Evolutionary conservation across 2,888 invertebrate genomes (phyloP).

Genomic region (Micropterix aruncella): DNA sequence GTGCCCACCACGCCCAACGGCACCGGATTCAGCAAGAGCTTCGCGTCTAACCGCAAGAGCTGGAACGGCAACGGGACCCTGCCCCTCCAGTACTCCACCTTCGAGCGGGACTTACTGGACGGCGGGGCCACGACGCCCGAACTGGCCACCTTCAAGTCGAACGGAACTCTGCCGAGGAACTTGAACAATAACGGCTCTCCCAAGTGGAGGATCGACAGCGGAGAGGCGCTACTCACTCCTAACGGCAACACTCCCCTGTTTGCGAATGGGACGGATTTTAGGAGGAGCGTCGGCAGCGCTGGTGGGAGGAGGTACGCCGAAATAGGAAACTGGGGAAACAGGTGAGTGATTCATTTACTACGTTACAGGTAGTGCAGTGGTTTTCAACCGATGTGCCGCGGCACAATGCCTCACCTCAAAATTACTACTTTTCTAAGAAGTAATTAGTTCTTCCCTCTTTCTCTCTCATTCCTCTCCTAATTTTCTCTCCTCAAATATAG

Average conservation of each 20-base stretch:
- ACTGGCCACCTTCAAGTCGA: constrained; percentile 35
- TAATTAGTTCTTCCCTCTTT: no score
- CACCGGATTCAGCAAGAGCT: constrained; percentile 34
- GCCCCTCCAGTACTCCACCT: constrained; percentile 29
- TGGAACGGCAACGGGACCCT: constrained; percentile 39
- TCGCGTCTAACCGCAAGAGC: constrained; percentile 37
- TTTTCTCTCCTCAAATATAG: no score
- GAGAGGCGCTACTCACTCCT: constrained; percentile 34
- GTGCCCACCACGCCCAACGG: constrained; percentile 28
- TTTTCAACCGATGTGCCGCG: no score
- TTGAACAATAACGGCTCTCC: constrained; percentile 17
- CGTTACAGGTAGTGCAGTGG: no score
- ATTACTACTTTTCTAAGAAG: no score
- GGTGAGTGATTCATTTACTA: constrained; percentile 26
- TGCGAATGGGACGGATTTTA: constrained; percentile 37
- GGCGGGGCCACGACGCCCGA: constrained; percentile 27
- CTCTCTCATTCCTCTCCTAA: no score
- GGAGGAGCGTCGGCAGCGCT: constrained; percentile 30
- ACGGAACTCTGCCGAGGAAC: constrained; percentile 37
- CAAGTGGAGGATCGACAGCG: no score
- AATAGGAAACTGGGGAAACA: constrained; percentile 44
- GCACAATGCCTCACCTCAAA: no score
- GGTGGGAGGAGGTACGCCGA: constrained; percentile 43
- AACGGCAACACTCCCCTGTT: constrained; percentile 32
- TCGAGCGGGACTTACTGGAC: constrained; percentile 16